A percentile compares a stretch with the other conserved stretches of the same genome.
phyloP scores from a whole-genome alignment of 2,113 vertebrate genomes.

The Spea multiplicata region DNA sequence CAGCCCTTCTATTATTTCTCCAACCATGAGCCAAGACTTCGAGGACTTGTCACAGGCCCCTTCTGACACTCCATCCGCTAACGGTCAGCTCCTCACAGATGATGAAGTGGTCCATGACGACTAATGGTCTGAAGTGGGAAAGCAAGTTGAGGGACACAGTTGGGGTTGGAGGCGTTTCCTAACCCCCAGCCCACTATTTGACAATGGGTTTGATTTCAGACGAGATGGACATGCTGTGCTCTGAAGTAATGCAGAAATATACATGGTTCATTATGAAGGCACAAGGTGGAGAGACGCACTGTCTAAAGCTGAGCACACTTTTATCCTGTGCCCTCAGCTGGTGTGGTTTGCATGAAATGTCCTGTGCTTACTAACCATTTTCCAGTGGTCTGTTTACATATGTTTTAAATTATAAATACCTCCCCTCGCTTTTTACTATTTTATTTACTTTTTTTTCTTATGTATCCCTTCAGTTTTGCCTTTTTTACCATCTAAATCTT shows the following conservation, averaged over 20 bases:
- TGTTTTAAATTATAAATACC: no score
- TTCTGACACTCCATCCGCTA: constrained; percentile 69
- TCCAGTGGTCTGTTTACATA: no score
- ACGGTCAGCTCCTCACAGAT: constrained; percentile 67
- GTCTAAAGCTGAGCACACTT: not conserved
- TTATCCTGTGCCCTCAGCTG: not conserved
- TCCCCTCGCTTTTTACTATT: no score
- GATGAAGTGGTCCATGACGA: constrained; percentile 50
- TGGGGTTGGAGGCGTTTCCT: not conserved
- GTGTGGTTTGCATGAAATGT: not conserved
- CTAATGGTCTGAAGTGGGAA: not conserved
- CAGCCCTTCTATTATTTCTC: constrained; percentile 86
- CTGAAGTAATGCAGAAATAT: not conserved
- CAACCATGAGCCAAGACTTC: constrained; percentile 84
- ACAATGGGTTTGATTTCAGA: not conserved
- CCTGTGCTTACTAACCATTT: no score
- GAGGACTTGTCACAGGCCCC: constrained; percentile 84
- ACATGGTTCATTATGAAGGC: not conserved
- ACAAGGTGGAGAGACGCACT: not conserved
- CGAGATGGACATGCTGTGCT: not conserved
- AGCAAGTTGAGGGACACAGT: not conserved
- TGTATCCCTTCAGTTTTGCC: not conserved
- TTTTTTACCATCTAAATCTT: not conserved
- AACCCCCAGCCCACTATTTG: not conserved
- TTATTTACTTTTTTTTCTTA: no score